Evolutionary conservation across 30 jellyfish, hydroid and myxozoan genomes (phyloP), one percentile per base, ranked within the genome.

Genomic region (Aurelia aurita): DNA sequence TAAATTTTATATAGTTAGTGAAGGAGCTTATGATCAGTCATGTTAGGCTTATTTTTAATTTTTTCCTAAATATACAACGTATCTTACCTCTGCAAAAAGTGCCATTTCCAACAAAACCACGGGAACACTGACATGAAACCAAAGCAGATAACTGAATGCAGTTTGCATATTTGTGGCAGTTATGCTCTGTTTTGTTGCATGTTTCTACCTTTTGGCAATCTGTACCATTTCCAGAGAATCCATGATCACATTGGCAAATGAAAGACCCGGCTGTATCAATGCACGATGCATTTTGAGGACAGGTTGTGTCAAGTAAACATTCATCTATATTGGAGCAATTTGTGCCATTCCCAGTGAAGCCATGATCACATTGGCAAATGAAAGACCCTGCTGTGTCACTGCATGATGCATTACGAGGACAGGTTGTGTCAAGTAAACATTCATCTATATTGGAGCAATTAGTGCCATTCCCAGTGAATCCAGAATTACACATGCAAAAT

Each of bases 221-320:
- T n/a, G 55, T 39, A 2, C 98, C 98, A 54, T 79, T 59, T 18
- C 96, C 92, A 28, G 35, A 53, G 79, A 54, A 91, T 58, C 98
- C 98, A 1, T 23, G 35, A 0, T 69, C 44, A 43, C 98, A 76
- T 3, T 15, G 22, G 77, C 87, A 76, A 19, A 26, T 9, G 47
- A 27, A 20, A 5, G 53, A 11, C 35, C 77, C 77, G 3, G n/a
- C 5, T 20, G 76, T 29, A 20, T 76, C 55, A 12, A 55, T 32
- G 43, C 87, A 76, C n/a, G 65, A 55, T 26, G 77, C 58, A 32
- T 76, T 57, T n/a, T 5, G 25, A 25, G 53, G 87, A 47, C 87
- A 76, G 25, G 45, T 26, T 19, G 61, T 25, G 79, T 22, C 60
- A 34, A 34, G 35, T 18, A 11, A 13, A 23, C 77, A 58, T 25